Base-by-base conservation (phyloP, 2,888 invertebrate species). In the Drosophila aldrichi region DNA sequence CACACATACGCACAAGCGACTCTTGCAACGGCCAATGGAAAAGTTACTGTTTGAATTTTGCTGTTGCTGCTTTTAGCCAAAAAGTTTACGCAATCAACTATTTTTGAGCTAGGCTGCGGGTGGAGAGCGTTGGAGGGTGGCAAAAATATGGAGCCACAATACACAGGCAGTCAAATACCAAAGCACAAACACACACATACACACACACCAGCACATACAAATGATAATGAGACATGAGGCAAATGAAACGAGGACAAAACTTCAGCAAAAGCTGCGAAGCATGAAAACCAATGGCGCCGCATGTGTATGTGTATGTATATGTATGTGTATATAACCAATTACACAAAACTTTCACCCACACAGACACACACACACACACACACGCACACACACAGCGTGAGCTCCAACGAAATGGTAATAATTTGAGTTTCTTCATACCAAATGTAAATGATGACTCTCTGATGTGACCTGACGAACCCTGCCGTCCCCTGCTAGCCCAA, bases 41-140 rank as follows among this genome's bases (percentile, higher is more conserved):
- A 73, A 77, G 59, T 74, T 70, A 66, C 66, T 55, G 64, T 55
- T 74, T 25, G 57, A 74, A 74, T 65, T 51, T 82, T 78, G 76
- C 68, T 80, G 70, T 51, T 58, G 60, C 55, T 74, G 77, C 71
- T 78, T 69, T 74, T 49, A 73, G 73, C 67, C 70, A 67, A 77
- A 83, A 83, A 84, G 83, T 84, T 84, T 84, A 83, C 83, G 78
- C 83, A 83, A 78, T 81, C 68, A 75, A 78, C 78, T 81, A 75
- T 77, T 77, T 68, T 70, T 60, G n/a, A n/a, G 46, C 48, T 54
- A 25, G 29, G n/a, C 54, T 29, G 20, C 36, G 64, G 25, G 59
- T 16, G 61, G 43, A 10, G 5, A 10, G 5, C 40, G 14, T 5
- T 40, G 22, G 46, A 25, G 16, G 16, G 20, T 49, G 20, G 52